Conservation (phyloP, 92 coral and sea anemone species). For the Porites divaricata region DNA sequence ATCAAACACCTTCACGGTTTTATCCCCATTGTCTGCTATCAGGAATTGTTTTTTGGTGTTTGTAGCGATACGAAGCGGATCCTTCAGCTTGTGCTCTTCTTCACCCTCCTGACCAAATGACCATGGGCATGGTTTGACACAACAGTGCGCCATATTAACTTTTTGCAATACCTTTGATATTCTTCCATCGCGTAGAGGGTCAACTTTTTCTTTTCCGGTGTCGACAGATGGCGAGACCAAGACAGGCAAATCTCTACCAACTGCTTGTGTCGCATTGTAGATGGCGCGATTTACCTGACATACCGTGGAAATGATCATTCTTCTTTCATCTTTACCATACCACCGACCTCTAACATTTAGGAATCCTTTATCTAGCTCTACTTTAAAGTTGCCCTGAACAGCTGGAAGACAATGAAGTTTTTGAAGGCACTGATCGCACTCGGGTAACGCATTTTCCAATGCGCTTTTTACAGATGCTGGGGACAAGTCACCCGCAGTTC, state of each 20-base stretch:
- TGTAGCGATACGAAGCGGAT: not conserved
- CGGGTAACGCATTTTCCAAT: no score
- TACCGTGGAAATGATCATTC: not conserved
- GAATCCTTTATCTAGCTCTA: rapidly evolving
- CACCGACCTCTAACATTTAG: not conserved
- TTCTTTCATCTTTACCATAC: not conserved
- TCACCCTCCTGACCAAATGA: not conserved
- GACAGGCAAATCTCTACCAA: not conserved
- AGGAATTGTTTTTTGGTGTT: not conserved
- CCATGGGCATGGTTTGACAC: no score
- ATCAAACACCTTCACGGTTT: not conserved
- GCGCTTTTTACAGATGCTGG: no score
- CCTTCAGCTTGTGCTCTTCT: not conserved
- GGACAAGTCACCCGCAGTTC: no score
- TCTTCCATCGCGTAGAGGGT: not conserved
- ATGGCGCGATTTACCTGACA: not conserved
- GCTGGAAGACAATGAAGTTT: not conserved
- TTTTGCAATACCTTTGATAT: not conserved
- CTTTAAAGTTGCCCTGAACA: not conserved
- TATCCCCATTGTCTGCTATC: not conserved
- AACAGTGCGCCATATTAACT: no score
- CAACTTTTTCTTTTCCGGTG: not conserved
- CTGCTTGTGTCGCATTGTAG: not conserved
- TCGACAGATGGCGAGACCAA: not conserved
- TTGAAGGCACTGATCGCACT: not conserved